A percentile compares a stretch with the other conserved stretches of the same genome.
Conservation (phyloP, 2,113 vertebrate species). For the Herpetotheres cachinnans region DNA sequence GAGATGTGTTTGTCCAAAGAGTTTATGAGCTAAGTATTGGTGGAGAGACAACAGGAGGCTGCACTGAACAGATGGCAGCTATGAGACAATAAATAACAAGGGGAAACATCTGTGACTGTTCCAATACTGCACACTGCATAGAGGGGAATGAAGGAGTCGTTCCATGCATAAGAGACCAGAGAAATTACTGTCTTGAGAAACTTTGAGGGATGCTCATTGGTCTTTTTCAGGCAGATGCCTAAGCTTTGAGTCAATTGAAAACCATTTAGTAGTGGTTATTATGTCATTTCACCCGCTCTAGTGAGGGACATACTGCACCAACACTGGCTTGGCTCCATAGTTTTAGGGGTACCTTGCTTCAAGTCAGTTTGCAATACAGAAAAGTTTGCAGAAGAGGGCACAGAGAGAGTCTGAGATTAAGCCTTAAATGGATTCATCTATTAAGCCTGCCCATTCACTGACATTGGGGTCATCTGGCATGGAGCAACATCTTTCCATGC, state of each 20-base stretch:
- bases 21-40: background rate
- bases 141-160: background rate
- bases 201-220: background rate
- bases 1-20: background rate
- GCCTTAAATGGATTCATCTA: background rate
- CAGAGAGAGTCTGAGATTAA: background rate
- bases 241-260: background rate
- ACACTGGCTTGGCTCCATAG: background rate
- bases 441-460: background rate
- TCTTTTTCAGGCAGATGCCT: background rate
- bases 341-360: background rate
- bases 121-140: background rate
- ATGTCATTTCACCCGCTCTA: background rate
- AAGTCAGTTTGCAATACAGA: background rate
- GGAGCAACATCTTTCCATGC: background rate
- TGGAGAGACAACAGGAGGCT: background rate
- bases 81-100: slow-evolving; percentile 14
- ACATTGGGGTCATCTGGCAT: background rate
- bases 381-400: background rate
- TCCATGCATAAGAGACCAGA: background rate
- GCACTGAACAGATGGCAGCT: background rate
- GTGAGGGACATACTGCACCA: background rate
- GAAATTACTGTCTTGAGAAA: slow-evolving; percentile 7
- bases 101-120: slow-evolving; percentile 40
- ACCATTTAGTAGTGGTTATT: background rate